Conservation (phyloP, 2,797 vertebrate genomes). For the Coracias cyanogaster region DNA sequence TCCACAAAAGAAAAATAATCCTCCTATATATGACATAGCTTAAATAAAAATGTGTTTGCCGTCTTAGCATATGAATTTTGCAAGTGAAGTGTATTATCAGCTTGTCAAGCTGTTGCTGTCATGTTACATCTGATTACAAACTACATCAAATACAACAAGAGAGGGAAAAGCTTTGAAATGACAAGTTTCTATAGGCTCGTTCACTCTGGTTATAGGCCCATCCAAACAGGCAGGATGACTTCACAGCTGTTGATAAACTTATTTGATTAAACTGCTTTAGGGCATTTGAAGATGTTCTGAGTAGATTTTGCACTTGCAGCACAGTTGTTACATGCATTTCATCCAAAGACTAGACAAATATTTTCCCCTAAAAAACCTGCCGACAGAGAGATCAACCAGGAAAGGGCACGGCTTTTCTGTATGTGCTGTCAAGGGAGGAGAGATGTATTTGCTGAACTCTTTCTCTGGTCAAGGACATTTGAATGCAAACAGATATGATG, state of each 20-base stretch:
- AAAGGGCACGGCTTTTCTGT: background rate
- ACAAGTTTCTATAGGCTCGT: background rate
- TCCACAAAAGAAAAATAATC: background rate
- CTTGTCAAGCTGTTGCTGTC: conserved; percentile 57
- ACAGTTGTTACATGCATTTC: background rate
- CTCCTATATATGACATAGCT: conserved; percentile 17
- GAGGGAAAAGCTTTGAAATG: background rate
- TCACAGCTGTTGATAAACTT: conserved; percentile 32
- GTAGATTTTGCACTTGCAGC: background rate
- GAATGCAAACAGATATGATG: background rate
- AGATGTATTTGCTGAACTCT: background rate
- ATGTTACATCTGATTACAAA: conserved; percentile 51
- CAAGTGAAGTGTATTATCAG: conserved; percentile 53
- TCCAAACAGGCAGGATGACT: conserved; percentile 47
- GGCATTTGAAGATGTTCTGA: background rate
- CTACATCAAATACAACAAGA: background rate
- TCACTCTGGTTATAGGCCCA: background rate
- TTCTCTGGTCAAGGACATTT: background rate
- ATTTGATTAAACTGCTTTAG: conserved; percentile 51
- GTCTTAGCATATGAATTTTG: conserved; percentile 15
- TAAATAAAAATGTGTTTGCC: conserved; percentile 52
- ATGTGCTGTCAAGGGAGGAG: background rate
- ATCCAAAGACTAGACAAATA: background rate
- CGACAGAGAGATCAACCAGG: background rate
- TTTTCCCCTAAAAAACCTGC: background rate